Evolutionary conservation across 2,113 vertebrate genomes (phyloP).

Genomic region (Apus apus): DNA sequence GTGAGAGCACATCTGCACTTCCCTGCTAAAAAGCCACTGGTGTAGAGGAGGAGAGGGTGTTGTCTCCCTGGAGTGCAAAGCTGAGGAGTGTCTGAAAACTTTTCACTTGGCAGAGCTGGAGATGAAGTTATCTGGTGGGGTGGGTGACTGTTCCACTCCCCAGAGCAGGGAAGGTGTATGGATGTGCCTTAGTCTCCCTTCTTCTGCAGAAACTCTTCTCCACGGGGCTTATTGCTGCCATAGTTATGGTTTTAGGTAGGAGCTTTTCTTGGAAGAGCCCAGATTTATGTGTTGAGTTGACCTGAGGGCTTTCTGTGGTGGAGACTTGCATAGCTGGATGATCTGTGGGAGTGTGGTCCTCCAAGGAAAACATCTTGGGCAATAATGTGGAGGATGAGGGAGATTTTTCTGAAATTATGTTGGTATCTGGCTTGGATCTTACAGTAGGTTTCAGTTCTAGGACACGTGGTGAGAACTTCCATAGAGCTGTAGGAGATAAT

Average conservation of each 20-base stretch:
- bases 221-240: not conserved
- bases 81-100: not conserved
- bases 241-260: not conserved
- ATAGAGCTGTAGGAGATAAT: not conserved
- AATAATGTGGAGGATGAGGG: not conserved
- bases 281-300: not conserved
- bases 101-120: not conserved
- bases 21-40: not conserved
- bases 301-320: not conserved
- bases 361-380: not conserved
- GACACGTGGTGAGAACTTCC: not conserved
- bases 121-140: not conserved
- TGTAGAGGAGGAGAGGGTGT: not conserved
- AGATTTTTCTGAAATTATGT: not conserved
- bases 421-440: not conserved
- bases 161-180: not conserved
- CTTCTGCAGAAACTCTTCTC: not conserved
- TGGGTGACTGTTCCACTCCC: not conserved
- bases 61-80: not conserved
- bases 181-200: not conserved
- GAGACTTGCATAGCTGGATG: not conserved
- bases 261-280: not conserved
- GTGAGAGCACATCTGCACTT: not conserved
- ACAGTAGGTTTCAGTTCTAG: not conserved
- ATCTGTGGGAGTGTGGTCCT: not conserved